Evolutionary conservation across 92 coral and sea anemone genomes (phyloP), one percentile per base, ranked within the genome.

Genomic region (Virgularia gustaviana): DNA sequence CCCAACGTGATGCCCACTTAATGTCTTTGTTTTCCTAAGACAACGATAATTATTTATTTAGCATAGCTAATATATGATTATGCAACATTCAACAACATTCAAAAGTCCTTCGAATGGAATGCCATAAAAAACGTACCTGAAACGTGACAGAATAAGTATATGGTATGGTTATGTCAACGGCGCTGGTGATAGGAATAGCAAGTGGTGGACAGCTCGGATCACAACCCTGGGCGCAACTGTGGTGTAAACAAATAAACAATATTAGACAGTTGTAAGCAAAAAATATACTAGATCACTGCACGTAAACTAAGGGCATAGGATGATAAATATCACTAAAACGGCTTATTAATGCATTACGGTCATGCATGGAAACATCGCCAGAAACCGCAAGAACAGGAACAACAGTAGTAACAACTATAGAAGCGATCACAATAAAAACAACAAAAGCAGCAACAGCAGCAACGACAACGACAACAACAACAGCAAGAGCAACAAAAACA

Each of bases 1-100:
- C 96, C 98, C 98, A 92, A 2, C 98, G 92, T 7, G 98, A 92
- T 9, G 98, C 98, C 98, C 98, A 92, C 80, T 92, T 92, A 24
- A 78, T 87, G 11, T 44, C 19, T 41, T 88, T 54, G 61, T 81
- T 61, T 75, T 54, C 24, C 98, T 89, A 73, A 8, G 59, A 81
- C 41, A 12, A n/a, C n/a, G n/a, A n/a, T n/a, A n/a, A n/a, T n/a
- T n/a, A n/a, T n/a, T n/a, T n/a, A n/a, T n/a, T n/a, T n/a, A n/a
- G n/a, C n/a, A n/a, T n/a, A n/a, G n/a, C n/a, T n/a, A n/a, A n/a
- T n/a, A n/a, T n/a, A n/a, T n/a, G 45, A 7, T 39, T 39, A 39
- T 39, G 9, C 15, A 39, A 39, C 8, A 39, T 15, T 8, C 15
- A 15, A 39, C 8, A 39, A 39, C 45, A 39, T 39, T 7, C 45